phyloP scores from a whole-genome alignment of 2,113 vertebrate species.

The Nothoprocta perdicaria region DNA sequence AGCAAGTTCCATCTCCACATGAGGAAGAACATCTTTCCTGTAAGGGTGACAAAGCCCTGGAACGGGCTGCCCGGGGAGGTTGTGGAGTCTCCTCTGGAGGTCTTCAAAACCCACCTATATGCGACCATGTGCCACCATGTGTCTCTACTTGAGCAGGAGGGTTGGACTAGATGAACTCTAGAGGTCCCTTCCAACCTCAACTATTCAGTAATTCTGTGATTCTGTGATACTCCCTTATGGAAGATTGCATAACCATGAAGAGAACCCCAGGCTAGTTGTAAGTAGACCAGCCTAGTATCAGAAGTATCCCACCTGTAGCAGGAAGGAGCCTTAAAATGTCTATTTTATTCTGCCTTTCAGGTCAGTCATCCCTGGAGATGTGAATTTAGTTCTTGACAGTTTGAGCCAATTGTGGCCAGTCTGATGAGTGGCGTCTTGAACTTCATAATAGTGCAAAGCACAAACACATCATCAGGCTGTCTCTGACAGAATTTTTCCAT shows the following conservation, averaged over 20 bases:
- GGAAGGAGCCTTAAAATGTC: neutral
- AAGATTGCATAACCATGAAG: neutral
- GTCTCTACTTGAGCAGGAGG: too few species aligned
- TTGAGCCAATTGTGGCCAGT: neutral
- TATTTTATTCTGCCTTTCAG: neutral
- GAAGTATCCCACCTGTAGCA: neutral
- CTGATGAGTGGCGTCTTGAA: neutral
- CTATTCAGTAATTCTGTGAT: too few species aligned
- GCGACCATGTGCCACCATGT: too few species aligned
- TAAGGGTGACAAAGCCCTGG: too few species aligned
- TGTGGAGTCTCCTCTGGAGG: too few species aligned
- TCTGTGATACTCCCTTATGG: accelerated
- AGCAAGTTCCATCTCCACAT: too few species aligned
- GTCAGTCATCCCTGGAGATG: neutral
- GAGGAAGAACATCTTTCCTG: too few species aligned
- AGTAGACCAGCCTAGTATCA: neutral
- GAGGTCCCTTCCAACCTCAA: too few species aligned
- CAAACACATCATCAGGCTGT: slow-evolving; percentile 31
- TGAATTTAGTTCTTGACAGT: neutral
- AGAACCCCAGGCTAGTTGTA: neutral
- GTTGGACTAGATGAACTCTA: too few species aligned
- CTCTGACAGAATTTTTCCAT: slow-evolving; percentile 55
- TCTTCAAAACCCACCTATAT: too few species aligned
- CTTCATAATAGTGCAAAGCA: neutral
- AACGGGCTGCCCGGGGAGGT: too few species aligned